Evolutionary conservation across 1,140 invertebrate species (phyloP), one percentile per base, ranked within the genome.

Genomic region (Ceratoteleas bidentatus): DNA sequence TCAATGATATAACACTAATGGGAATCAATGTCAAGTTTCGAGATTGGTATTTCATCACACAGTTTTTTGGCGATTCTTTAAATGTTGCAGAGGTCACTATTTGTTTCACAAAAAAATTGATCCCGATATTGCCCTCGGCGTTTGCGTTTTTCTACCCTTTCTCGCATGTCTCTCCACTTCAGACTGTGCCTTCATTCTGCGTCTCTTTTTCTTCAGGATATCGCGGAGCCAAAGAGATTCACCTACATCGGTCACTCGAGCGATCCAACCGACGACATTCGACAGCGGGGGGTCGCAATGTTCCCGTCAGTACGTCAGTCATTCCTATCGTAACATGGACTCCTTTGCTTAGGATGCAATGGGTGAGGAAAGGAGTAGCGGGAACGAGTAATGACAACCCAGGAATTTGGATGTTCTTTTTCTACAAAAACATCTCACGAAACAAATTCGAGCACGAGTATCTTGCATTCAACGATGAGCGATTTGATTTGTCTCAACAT

Each of bases 231-330:
- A 34, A 61, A 79, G 45, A 81, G 80, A 85, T 86, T 89, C 88
- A 89, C 87, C 87, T 85, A 87, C 87, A 88, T 89, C 88, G 87
- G 87, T 88, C 87, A 89, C 83, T 88, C 85, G 80, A 79, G 77
- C 78, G 84, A 86, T 86, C 85, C 84, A 72, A 70, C 79, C 85
- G 87, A 89, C 86, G 88, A 89, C 88, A 88, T 89, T 87, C 87
- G 84, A 86, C 88, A 87, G 85, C 88, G 81, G 87, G 88, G 87
- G 87, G 87, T 85, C 87, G 85, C 86, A 85, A 88, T 89, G 88
- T 89, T 88, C 88, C 81, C 86, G 87, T 89, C 87, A 88, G 87
- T 88, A 85, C 83, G 88, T 89, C 88, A 89, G 85, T 89, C 88
- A 88, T 87, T 86, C 85, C 86, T 85, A 88, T 87, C 87, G 86